Evolutionary conservation across 2,888 invertebrate genomes (phyloP).

Genomic region (Artemia sinica): DNA sequence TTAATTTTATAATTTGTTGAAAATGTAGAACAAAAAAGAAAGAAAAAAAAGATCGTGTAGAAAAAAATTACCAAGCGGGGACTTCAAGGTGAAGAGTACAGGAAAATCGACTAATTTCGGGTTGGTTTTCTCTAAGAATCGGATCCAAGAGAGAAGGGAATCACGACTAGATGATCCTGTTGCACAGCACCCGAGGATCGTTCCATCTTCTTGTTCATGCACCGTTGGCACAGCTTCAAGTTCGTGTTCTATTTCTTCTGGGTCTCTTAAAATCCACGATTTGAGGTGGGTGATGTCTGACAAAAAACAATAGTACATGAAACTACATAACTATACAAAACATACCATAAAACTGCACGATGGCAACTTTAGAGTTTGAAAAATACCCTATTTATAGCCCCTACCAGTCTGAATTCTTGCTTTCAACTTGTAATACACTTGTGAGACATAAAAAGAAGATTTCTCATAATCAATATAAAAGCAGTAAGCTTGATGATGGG

Average conservation of each 20-base stretch:
- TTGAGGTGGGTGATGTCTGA: slow-evolving; percentile 44
- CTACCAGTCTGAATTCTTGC: too few species aligned
- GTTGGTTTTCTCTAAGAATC: slow-evolving; percentile 55
- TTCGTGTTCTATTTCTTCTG: slow-evolving; percentile 29
- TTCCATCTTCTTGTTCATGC: slow-evolving; percentile 84
- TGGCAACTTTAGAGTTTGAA: too few species aligned
- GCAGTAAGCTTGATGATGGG: background rate
- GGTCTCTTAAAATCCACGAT: slow-evolving; percentile 28
- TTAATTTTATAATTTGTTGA: too few species aligned
- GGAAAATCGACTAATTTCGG: slow-evolving; percentile 52
- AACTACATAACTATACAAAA: too few species aligned
- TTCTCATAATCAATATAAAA: slow-evolving; percentile 16
- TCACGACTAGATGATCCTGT: slow-evolving; percentile 80
- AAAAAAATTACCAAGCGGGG: slow-evolving; percentile 36
- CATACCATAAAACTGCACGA: too few species aligned
- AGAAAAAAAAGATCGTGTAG: background rate
- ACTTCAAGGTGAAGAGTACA: slow-evolving; percentile 63
- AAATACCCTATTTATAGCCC: too few species aligned
- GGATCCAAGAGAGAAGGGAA: slow-evolving; percentile 78
- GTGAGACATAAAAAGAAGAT: background rate
- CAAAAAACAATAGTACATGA: slow-evolving; percentile 16
- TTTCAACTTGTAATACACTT: background rate
- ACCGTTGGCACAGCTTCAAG: slow-evolving; percentile 40
- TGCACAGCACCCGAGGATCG: slow-evolving; percentile 67
- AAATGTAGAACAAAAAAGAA: too few species aligned